phyloP scores from a whole-genome alignment of 2,113 vertebrate species.

The Otis tarda region DNA sequence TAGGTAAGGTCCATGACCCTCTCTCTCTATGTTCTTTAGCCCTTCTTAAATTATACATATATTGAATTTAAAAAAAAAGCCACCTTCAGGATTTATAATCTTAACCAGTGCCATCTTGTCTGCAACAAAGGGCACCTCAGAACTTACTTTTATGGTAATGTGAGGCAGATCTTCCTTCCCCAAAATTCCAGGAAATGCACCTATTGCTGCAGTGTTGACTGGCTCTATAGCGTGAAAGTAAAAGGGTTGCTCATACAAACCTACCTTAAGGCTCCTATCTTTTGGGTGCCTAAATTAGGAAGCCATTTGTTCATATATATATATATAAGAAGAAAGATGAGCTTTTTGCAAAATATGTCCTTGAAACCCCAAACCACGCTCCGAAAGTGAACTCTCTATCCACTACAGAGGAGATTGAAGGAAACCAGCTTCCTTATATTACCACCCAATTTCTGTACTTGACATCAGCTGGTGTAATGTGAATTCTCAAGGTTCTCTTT shows the following conservation, averaged over 20 bases:
- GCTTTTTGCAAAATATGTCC: neutral
- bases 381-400: neutral
- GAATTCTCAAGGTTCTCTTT: neutral
- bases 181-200: neutral
- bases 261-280: neutral
- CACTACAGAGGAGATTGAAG: fast-evolving
- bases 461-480: neutral
- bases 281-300: neutral
- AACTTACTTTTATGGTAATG: neutral
- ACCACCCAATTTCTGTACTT: neutral
- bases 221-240: neutral
- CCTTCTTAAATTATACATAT: neutral
- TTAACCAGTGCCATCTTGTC: neutral
- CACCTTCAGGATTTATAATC: neutral
- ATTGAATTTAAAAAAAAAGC: neutral
- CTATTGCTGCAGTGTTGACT: neutral
- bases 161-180: neutral
- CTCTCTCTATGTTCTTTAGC: neutral
- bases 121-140: neutral
- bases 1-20: neutral
- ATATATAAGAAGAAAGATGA: fast-evolving
- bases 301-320: neutral
- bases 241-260: neutral
- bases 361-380: neutral
- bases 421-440: neutral